Conservation (phyloP, 2,888 invertebrate species). For the Galerucella calmariensis region DNA sequence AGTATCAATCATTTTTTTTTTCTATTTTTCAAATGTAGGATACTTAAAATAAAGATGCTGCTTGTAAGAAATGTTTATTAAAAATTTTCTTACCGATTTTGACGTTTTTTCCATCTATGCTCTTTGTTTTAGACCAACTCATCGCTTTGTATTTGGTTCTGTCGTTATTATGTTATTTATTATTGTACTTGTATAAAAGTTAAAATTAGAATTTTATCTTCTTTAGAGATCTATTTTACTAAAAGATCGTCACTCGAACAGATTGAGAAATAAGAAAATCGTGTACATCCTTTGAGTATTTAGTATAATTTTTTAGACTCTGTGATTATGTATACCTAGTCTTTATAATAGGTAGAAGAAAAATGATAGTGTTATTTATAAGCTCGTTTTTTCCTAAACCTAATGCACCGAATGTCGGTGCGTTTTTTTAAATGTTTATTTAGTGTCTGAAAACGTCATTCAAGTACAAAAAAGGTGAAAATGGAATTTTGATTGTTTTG, state of each 20-base stretch:
- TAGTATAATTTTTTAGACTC: conserved; percentile 60
- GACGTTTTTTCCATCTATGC: conserved; percentile 3
- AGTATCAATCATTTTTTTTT: no score
- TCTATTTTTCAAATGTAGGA: no score
- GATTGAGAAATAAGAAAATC: conserved; percentile 13
- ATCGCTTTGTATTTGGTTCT: conserved; percentile 18
- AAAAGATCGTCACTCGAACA: conserved; percentile 31
- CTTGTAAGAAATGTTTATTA: not conserved
- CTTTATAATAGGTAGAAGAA: conserved; percentile 56
- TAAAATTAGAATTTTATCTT: conserved; percentile 42
- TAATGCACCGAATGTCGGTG: conserved; percentile 21
- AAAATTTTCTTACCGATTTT: not conserved
- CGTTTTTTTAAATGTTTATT: not conserved
- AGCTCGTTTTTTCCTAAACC: conserved; percentile 38
- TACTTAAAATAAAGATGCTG: not conserved
- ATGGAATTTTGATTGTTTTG: not conserved
- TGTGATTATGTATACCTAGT: conserved; percentile 64
- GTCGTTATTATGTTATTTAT: conserved; percentile 15
- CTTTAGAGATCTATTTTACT: conserved; percentile 42
- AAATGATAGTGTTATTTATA: conserved; percentile 55
- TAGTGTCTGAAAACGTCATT: conserved; percentile 1
- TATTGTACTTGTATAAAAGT: conserved; percentile 42
- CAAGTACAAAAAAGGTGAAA: not conserved
- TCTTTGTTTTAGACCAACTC: conserved; percentile 19
- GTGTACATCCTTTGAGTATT: conserved; percentile 47